Evolutionary conservation across 2,888 invertebrate genomes (phyloP), one percentile per base, ranked within the genome.

Genomic region (Portevinia maculata): DNA sequence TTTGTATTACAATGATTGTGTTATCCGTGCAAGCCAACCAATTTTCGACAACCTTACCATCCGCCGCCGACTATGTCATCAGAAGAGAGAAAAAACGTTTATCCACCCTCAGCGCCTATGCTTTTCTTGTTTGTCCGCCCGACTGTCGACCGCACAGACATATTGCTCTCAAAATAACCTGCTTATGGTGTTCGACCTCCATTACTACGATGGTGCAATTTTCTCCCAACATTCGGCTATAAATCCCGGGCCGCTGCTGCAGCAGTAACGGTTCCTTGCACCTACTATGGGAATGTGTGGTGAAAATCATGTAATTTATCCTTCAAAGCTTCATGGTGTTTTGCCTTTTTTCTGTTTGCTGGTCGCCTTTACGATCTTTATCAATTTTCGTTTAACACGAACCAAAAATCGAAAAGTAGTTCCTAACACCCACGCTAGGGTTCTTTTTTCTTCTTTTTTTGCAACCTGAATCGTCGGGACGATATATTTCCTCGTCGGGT

Each of bases 361-460:
- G 39, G 34, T 34, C 19, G 28, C 30, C 59, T 30, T 53, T 7
- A 28, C 44, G 75, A 75, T 60, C 44, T 46, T 59, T 75, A 75
- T 75, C 67, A 75, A 60, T 67, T 53, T 75, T 67, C 41, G 44
- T 75, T 75, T 53, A 75, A 75, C 67, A 67, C 67, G 59, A 67
- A 67, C 57, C 44, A 28, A 74, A 65, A 74, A 74, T 65, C 74
- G 50, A 65, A 74, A 57, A 52, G 32, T 34, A 65, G 57, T 59
- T 65, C 44, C 57, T 41, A 24, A 48, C 34, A 53, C 55, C 17
- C 34, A 41, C 17, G 30, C 46, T 4, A 28, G 50, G n/a, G 17
- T 37, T 4, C 4, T 9, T 39, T 15, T 37, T 48, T 13, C 44
- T n/a, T 15, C 39, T 2, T 17, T 19, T 7, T 39, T 41, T 32